Percentiles rank a stretch among this genome's conserved stretches.
phyloP scores from a whole-genome alignment of 2,888 invertebrate species.

The Cephus runcator region DNA sequence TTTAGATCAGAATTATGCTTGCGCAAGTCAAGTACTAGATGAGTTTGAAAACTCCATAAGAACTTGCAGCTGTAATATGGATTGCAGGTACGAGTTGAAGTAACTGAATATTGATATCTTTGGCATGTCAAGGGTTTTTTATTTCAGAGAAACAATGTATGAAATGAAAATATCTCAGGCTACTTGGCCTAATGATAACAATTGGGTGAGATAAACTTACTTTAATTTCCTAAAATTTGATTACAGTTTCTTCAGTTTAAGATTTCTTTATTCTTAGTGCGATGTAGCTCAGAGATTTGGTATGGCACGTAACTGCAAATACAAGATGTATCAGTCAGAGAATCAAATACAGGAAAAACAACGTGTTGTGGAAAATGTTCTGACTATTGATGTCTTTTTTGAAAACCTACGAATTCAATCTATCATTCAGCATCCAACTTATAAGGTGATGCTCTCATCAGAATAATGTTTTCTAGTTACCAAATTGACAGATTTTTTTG shows the following conservation, averaged over 20 bases:
- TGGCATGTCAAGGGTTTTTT: not conserved
- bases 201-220: slow-evolving; percentile 23
- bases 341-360: slow-evolving; percentile 14
- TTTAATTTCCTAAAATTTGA: not conserved
- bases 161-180: slow-evolving; percentile 30
- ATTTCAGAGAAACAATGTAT: slow-evolving; percentile 29
- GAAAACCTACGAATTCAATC: slow-evolving; percentile 28
- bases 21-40: slow-evolving; percentile 24
- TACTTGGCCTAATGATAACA: slow-evolving; percentile 28
- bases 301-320: slow-evolving; percentile 12
- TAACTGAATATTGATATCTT: not conserved
- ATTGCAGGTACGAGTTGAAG: slow-evolving; percentile 25
- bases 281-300: slow-evolving; percentile 17
- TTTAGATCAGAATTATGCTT: slow-evolving; percentile 18
- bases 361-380: slow-evolving; percentile 21
- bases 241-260: slow-evolving; percentile 2
- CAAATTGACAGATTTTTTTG: not conserved
- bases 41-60: slow-evolving; percentile 25
- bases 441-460: slow-evolving; percentile 16
- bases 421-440: slow-evolving; percentile 27
- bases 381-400: slow-evolving; percentile 29
- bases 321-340: slow-evolving; percentile 12
- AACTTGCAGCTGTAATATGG: slow-evolving; percentile 31
- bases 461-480: not conserved
- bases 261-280: slow-evolving; percentile 11